Conservation (phyloP, 2,888 invertebrate genomes). For the Ophioninae sp. region DNA sequence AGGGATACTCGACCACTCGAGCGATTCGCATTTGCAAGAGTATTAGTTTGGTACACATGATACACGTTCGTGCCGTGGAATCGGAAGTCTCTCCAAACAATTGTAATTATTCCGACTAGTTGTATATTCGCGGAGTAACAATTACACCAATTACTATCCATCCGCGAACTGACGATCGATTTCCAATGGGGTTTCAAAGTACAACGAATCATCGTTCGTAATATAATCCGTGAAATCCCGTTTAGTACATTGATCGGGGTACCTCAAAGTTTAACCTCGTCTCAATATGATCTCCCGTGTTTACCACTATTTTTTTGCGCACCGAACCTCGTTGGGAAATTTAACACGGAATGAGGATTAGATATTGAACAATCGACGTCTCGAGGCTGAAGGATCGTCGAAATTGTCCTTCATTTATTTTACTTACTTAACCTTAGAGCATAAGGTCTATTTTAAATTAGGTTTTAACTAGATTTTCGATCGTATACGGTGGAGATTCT, state of each 20-base stretch:
- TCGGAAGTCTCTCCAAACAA: constrained; percentile 47
- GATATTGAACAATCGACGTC: constrained; percentile 11
- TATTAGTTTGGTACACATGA: constrained; percentile 46
- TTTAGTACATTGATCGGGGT: constrained; percentile 53
- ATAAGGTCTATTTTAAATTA: not conserved
- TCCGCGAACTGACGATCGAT: constrained; percentile 37
- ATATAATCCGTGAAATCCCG: constrained; percentile 33
- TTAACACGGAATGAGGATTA: constrained; percentile 42
- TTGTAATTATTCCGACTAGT: constrained; percentile 43
- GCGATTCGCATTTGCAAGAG: constrained; percentile 20
- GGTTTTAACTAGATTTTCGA: not conserved
- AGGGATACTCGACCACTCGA: constrained; percentile 34
- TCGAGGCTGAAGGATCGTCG: constrained; percentile 16
- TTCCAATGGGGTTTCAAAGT: constrained; percentile 31
- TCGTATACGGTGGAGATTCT: not conserved
- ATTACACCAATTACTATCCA: constrained; percentile 43
- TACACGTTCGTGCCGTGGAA: constrained; percentile 21
- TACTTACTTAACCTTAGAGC: not conserved
- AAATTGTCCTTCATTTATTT: constrained; percentile 22
- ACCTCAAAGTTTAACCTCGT: constrained; percentile 29
- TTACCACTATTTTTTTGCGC: not conserved
- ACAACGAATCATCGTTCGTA: constrained; percentile 48
- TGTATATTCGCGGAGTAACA: constrained; percentile 29
- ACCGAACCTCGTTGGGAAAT: not conserved
- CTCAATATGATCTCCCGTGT: not conserved